Conservation (phyloP, 2,113 vertebrate species). For the Pterocles gutturalis region DNA sequence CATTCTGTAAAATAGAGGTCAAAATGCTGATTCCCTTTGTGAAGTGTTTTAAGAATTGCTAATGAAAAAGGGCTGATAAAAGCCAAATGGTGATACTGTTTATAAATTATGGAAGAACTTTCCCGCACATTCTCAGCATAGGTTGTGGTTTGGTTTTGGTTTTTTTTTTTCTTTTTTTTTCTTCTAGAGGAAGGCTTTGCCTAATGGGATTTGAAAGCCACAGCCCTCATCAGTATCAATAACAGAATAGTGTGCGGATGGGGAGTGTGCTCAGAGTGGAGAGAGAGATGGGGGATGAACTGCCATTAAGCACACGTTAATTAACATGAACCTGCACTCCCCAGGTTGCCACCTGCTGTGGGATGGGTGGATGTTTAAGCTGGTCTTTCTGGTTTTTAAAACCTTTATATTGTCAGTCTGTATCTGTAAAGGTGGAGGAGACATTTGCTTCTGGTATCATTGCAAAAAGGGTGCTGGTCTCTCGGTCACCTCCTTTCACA, state of each 20-base stretch:
- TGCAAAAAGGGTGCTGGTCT: not conserved
- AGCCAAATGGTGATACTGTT: not conserved
- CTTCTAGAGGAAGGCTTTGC: not conserved
- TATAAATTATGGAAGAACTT: not conserved
- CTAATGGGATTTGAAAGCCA: constrained; percentile 9
- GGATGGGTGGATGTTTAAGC: not conserved
- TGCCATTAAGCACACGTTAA: not conserved
- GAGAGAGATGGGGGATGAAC: not conserved
- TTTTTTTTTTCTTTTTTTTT: not conserved
- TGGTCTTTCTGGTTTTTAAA: not conserved
- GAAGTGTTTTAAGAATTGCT: not conserved
- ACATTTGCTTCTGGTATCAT: not conserved
- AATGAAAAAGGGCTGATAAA: not conserved
- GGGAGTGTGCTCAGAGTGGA: not conserved
- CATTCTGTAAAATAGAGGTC: not conserved
- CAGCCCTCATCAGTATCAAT: not conserved
- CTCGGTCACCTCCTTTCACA: not conserved
- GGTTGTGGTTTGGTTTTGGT: not conserved
- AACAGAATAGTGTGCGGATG: not conserved
- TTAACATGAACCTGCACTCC: not conserved
- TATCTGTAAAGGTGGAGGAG: not conserved
- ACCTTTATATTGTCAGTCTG: not conserved
- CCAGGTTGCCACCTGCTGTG: not conserved
- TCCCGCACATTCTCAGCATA: not conserved
- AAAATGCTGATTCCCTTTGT: not conserved